These are phyloP conservation scores for Polydrusus tereticollis DNA, from an alignment of 2,888 invertebrate genomes.

Conservation along the genomic window DNA sequence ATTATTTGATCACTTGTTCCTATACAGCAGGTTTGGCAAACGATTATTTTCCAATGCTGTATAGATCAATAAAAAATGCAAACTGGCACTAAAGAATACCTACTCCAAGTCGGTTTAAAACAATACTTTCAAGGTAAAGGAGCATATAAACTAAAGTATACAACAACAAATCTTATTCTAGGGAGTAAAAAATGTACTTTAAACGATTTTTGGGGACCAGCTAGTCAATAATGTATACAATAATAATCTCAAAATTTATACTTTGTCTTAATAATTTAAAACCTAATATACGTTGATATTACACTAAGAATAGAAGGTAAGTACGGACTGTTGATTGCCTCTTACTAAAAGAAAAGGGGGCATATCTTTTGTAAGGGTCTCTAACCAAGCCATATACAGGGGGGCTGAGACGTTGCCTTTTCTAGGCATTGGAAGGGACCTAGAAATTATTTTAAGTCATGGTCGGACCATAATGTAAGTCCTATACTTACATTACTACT, in stretches of 20 bases:
- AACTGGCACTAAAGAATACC: neutral
- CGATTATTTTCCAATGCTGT: no score
- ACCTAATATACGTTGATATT: no score
- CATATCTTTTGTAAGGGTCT: constrained; percentile 88
- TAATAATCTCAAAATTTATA: no score
- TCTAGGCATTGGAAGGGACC: constrained; percentile 92
- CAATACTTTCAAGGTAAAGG: neutral
- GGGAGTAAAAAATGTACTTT: neutral
- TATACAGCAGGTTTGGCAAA: no score
- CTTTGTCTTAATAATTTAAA: no score
- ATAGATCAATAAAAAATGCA: constrained; percentile 2
- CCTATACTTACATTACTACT: constrained; percentile 87
- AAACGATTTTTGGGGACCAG: neutral
- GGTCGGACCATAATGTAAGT: neutral
- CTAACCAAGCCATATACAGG: constrained; percentile 97
- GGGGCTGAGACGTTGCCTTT: constrained; percentile 91
- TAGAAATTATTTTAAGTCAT: constrained; percentile 58
- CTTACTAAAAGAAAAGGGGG: constrained; percentile 90
- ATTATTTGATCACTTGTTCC: no score
- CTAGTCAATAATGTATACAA: neutral
- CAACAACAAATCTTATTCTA: neutral
- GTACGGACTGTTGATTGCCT: constrained; percentile 89
- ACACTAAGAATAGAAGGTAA: constrained; percentile 88
- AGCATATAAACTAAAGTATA: neutral
- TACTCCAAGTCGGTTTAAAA: neutral